These are phyloP conservation scores for Aepyceros melampus DNA, from an alignment of 2,113 vertebrate species.

Conservation along the genomic window DNA sequence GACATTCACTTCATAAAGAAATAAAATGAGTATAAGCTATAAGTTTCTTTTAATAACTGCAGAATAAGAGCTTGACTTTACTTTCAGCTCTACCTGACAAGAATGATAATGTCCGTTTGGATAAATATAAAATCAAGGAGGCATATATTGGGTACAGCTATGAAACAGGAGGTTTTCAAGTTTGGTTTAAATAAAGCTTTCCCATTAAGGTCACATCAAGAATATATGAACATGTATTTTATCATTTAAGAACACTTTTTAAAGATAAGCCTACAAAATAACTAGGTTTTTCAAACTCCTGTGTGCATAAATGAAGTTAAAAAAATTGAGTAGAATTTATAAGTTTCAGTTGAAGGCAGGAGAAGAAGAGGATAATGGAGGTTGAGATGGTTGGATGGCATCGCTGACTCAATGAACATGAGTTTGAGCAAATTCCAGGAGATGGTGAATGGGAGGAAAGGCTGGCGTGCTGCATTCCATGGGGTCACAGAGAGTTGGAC, in stretches of 20 bases:
- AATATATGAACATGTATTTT: background rate
- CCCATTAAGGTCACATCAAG: background rate
- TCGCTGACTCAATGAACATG: rapidly evolving
- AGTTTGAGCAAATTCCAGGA: background rate
- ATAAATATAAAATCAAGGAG: background rate
- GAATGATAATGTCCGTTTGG: background rate
- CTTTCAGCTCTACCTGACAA: background rate
- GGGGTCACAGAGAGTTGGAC: background rate
- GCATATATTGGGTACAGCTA: background rate
- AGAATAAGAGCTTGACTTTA: background rate
- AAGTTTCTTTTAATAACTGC: background rate
- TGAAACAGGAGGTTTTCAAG: background rate
- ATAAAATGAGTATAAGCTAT: background rate
- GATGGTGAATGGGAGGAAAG: background rate
- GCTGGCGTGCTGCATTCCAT: background rate
- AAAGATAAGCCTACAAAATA: background rate
- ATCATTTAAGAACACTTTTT: background rate
- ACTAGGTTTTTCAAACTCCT: background rate
- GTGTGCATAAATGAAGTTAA: background rate
- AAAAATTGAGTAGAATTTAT: background rate
- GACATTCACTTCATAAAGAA: background rate
- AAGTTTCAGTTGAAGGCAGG: background rate
- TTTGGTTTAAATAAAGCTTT: background rate
- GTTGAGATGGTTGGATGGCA: background rate
- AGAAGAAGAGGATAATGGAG: background rate